Percentiles rank a stretch among this genome's conserved stretches.
Evolutionary conservation across 1,140 invertebrate genomes (phyloP).

Genomic region (Ganaspis sp.): DNA sequence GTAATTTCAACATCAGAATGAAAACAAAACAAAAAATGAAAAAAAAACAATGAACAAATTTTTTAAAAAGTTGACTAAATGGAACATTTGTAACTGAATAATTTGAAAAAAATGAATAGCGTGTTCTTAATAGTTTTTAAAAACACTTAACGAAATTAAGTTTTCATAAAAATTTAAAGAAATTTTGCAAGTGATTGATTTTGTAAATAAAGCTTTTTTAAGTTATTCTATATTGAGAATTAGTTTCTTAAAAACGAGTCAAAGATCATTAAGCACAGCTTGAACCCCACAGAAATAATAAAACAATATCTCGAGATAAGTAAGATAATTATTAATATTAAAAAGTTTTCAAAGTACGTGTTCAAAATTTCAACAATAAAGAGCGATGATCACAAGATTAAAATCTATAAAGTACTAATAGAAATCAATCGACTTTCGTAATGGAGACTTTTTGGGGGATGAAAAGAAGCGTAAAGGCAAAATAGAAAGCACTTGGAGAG

Average conservation of each 20-base stretch:
- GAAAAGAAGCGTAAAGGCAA: background rate
- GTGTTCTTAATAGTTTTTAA: too few species aligned
- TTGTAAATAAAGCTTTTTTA: too few species aligned
- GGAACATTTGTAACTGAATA: too few species aligned
- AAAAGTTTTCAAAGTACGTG: background rate
- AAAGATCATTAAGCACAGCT: background rate
- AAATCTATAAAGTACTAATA: slow-evolving; percentile 9
- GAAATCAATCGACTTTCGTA: slow-evolving; percentile 47
- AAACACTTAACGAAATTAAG: too few species aligned
- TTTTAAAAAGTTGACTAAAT: too few species aligned
- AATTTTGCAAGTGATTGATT: too few species aligned
- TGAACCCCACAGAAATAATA: background rate
- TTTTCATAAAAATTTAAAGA: too few species aligned
- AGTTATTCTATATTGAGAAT: too few species aligned
- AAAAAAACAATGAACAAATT: too few species aligned
- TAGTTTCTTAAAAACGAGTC: background rate
- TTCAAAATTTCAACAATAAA: slow-evolving; percentile 23
- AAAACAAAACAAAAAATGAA: too few species aligned
- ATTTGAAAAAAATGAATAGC: too few species aligned
- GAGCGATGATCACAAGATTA: slow-evolving; percentile 21
- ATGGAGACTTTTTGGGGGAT: slow-evolving; percentile 50
- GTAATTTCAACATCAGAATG: too few species aligned
- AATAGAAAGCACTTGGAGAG: slow-evolving; percentile 24
- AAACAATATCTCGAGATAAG: background rate
- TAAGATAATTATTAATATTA: background rate